Base-by-base conservation (phyloP, 2,888 invertebrate species). In the Eupithecia inturbata region DNA sequence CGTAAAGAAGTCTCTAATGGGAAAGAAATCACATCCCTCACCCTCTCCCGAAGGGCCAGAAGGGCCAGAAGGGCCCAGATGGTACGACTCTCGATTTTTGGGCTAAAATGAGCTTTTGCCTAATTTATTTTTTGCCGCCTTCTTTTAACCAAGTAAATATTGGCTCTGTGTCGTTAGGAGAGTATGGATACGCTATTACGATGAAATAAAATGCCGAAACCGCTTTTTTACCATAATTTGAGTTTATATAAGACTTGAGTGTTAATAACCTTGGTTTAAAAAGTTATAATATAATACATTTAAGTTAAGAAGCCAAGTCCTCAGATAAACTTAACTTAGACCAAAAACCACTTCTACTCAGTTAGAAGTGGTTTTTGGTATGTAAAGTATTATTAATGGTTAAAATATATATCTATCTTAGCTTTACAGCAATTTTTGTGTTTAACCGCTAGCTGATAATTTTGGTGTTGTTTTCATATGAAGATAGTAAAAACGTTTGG, bases 41-140 rank as follows among this genome's bases (percentile, higher is more conserved):
- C 71, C 79, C 70, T 74, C 78, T 45, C 12, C 14, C 57, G 19
- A 31, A 68, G 71, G 71, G 72, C 22, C 53, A 64, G 66, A 39
- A 45, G 86, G 88, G 89, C 89, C 92, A 66, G 69, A 41, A 45
- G 86, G 88, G 89, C 89, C 92, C 93, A 94, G 93, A 93, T 94
- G 93, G 91, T 85, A 78, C 83, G 84, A 87, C 45, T 66, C 66
- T 22, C 88, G 90, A 91, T 91, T 92, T 92, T 91, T 90, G 88
- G 87, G 86, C 80, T 90, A 87, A 92, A 94, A 94, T 93, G 94
- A 92, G 93, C 91, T 93, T 92, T 92, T 88, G 94, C 93, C 93
- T 94, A 94, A 94, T 94, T 94, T 94, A 94, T 94, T 94, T 94
- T 94, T 94, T 94, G 92, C 91, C 92, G 91, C 94, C 94, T 94